These are phyloP conservation scores for Tuta absoluta DNA, from an alignment of 2,888 invertebrate genomes.

Conservation along the genomic window DNA sequence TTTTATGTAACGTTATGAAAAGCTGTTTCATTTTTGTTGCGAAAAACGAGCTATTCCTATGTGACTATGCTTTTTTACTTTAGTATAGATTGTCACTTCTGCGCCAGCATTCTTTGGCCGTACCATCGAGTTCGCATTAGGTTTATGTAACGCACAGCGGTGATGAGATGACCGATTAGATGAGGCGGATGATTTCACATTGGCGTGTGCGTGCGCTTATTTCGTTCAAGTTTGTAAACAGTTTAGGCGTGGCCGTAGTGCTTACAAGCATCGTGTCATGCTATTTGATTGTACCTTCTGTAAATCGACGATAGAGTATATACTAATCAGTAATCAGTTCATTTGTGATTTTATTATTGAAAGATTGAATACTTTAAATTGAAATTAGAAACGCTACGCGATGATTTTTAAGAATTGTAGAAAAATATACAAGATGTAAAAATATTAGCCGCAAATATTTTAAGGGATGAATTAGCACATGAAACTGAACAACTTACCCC, in stretches of 20 bases:
- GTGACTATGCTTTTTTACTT: background rate
- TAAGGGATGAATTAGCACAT: too few relatives aligned
- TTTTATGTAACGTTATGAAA: too few relatives aligned
- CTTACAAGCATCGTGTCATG: background rate
- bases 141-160: constrained; percentile 31
- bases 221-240: constrained; percentile 10
- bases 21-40: too few relatives aligned
- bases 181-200: constrained; percentile 28
- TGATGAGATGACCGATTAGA: constrained; percentile 32
- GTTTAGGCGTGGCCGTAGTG: background rate
- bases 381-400: too few relatives aligned
- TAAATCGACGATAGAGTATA: background rate
- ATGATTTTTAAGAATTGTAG: too few relatives aligned
- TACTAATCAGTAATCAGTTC: too few relatives aligned
- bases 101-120: background rate
- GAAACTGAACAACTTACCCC: too few relatives aligned
- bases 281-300: background rate
- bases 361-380: too few relatives aligned
- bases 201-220: background rate
- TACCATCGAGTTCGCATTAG: constrained; percentile 16
- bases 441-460: too few relatives aligned
- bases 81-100: background rate
- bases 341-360: too few relatives aligned
- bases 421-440: too few relatives aligned
- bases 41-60: background rate